These are phyloP conservation scores for Heterochromis multidens DNA, from an alignment of 2,113 vertebrate species.

Conservation along the genomic window DNA sequence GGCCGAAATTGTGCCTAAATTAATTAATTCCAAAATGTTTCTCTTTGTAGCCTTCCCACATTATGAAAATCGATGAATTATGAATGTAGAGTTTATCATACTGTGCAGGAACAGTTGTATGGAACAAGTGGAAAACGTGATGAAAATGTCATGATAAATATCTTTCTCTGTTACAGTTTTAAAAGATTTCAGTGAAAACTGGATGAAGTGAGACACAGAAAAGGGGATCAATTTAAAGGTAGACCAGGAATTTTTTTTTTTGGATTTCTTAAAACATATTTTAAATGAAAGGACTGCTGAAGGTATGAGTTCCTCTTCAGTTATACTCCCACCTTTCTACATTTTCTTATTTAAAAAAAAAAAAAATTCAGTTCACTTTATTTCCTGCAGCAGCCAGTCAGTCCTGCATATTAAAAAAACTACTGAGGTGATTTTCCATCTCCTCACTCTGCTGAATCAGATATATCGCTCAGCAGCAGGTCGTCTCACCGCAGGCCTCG, in stretches of 20 bases:
- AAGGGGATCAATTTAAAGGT: neutral
- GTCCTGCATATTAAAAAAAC: rapidly evolving
- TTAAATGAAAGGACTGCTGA: neutral
- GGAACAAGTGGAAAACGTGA: no score
- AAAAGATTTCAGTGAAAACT: neutral
- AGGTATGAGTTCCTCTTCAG: neutral
- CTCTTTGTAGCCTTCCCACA: neutral
- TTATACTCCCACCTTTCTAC: neutral
- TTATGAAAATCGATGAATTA: neutral
- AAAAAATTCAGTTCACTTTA: neutral
- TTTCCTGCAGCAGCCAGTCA: neutral
- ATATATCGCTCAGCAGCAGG: neutral
- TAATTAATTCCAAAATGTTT: neutral
- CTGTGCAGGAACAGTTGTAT: rapidly evolving
- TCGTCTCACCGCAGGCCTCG: neutral
- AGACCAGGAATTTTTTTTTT: neutral
- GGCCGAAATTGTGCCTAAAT: no score
- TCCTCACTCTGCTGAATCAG: neutral
- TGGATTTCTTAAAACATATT: neutral
- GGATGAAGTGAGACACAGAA: no score
- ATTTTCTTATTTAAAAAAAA: neutral
- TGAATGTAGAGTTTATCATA: neutral
- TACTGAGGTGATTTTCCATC: neutral
- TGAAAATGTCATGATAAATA: neutral
- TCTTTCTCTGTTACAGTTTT: neutral